Conservation (phyloP, 2,113 vertebrate genomes). For the Anhinga rufa region DNA sequence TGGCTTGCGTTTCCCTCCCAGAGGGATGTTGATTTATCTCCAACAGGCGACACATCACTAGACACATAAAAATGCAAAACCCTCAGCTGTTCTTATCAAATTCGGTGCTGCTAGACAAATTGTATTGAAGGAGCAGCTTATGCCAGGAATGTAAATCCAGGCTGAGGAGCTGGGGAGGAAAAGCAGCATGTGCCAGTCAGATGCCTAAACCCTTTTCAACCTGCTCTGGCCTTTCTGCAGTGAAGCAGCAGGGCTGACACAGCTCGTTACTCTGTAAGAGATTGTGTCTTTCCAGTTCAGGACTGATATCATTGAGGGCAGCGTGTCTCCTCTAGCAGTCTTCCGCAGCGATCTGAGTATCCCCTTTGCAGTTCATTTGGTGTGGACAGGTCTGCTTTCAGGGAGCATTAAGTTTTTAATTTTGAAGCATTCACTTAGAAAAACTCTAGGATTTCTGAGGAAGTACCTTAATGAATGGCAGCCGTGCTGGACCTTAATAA, state of each 20-base stretch:
- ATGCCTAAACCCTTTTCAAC: background rate
- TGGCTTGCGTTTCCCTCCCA: background rate
- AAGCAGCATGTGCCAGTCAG: constrained; percentile 3
- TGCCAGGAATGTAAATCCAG: constrained; percentile 25
- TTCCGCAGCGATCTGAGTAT: background rate
- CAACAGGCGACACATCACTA: background rate
- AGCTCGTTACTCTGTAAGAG: background rate
- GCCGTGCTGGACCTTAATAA: background rate
- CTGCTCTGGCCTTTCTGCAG: background rate
- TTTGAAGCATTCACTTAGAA: background rate
- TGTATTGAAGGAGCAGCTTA: background rate
- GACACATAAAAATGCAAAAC: background rate
- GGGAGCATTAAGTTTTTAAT: background rate
- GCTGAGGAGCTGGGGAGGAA: background rate
- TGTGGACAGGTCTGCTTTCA: background rate
- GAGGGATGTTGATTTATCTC: background rate
- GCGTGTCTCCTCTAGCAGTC: background rate
- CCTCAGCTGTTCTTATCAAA: constrained; percentile 9
- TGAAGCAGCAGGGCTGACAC: background rate
- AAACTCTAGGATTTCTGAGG: background rate
- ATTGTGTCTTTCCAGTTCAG: background rate
- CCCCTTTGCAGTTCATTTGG: background rate
- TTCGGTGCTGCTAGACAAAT: background rate
- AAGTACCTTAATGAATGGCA: background rate
- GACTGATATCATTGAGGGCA: background rate